Evolutionary conservation across 2,113 vertebrate genomes (phyloP), one percentile per base, ranked within the genome.

Genomic region (Oryzias melastigma): DNA sequence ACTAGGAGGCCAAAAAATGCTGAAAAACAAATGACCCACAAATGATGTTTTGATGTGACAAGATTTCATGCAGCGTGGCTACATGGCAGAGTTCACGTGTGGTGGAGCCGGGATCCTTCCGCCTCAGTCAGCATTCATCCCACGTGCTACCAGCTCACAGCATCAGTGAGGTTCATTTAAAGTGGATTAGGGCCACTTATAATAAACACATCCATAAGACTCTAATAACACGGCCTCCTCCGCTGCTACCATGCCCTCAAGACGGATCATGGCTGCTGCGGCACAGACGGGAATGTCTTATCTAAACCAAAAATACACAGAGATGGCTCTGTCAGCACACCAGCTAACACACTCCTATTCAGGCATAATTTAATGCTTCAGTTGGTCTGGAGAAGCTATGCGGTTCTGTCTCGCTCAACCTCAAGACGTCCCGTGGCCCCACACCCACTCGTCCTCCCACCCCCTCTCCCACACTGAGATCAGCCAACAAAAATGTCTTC

Each of bases 401-500:
- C 77, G 85, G 85, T 73, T 80, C 70, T 83, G 80, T 85, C 83
- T 84, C 62, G 60, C 71, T 62, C 73, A 73, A 73, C 73, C 75
- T 73, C 72, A 71, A 81, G 51, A 68, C 45, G 46, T 68, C 66
- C 65, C 72, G 62, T 49, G 18, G 67, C 25, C 49, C 8, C 29
- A 16, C 22, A 2, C 19, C 56, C 29, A 1, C 20, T 20, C 18
- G 14, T 6, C 41, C 53, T 4, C 45, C 20, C 59, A 6, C 52
- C 18, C 46, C 22, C 35, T 52, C 58, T 13, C 57, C 52, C 58
- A 44, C 64, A 54, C 55, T 80, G 83, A 85, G 80, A 88, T 89
- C 83, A 88, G 81, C 76, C 84, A 85, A 88, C 82, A 85, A 86
- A 88, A 88, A 89, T 85, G 85, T 89, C 87, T 85, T 82, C 60